Evolutionary conservation across 2,797 vertebrate genomes (phyloP), one percentile per base, ranked within the genome.

Genomic region (Coregonus ussuriensis): DNA sequence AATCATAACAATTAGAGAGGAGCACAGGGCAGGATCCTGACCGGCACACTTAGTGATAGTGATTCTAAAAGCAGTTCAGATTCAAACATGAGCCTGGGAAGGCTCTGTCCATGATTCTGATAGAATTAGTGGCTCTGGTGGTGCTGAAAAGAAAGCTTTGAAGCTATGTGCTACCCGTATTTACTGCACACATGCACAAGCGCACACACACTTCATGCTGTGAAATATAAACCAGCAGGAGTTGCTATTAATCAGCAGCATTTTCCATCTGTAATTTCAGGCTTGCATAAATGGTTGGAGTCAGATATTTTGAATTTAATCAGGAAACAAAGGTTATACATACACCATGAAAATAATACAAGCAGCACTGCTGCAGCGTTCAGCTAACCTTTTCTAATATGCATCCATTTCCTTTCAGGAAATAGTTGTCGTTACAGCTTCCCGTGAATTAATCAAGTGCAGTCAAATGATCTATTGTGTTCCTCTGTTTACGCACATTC

Each of bases 311-410:
- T 62, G 31, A 33, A 14, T 56, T 52, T 31, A 72, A 33, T 72
- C 71, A 54, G 51, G 13, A 15, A 33, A 52, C 47, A 56, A 72
- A 72, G 71, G 71, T 56, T 54, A 52, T 33, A n/a, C 4, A 72
- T 29, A 72, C 52, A 31, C 13, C 51, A 15, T 52, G 70, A 15
- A 29, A 29, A 52, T 25, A 15, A 29, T 31, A 72, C 70, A 31
- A 52, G 21, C 51, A 31, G 70, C 25, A 14, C 13, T 53, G 65
- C 31, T 35, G 15, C 29, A 35, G 13, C 11, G 14, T 33, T 67
- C 25, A 9, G 15, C 52, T 54, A 72, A 56, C 52, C 71, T 56
- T 72, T 72, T 56, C 51, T 18, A 33, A 56, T 56, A 35, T 35
- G 21, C 51, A 25, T 15, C 41, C 41, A 6, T 25, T 14, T 25